These are phyloP conservation scores for Heterochromis multidens DNA, from an alignment of 2,113 vertebrate genomes.

Conservation along the genomic window DNA sequence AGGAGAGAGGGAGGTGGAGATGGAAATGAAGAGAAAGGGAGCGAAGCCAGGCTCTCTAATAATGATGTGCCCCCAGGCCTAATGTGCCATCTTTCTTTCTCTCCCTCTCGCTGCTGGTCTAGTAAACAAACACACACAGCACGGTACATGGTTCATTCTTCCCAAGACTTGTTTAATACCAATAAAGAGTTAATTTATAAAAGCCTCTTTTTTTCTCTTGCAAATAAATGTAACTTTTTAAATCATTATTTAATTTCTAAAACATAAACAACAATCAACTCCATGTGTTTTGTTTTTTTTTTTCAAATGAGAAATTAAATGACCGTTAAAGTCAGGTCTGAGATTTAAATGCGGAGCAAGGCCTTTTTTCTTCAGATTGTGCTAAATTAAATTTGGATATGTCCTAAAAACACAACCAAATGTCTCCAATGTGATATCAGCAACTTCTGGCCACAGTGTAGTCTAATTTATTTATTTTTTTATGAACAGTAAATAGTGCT, in stretches of 20 bases:
- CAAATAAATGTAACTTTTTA: not conserved
- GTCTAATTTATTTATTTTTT: not conserved
- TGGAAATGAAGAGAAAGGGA: not conserved
- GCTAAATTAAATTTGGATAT: not conserved
- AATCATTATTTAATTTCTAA: not conserved
- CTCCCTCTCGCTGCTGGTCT: slow-evolving; percentile 32
- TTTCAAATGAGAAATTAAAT: not conserved
- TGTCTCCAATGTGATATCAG: not conserved
- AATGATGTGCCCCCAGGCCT: slow-evolving; percentile 75
- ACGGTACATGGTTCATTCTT: slow-evolving; percentile 7
- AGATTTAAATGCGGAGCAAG: not conserved
- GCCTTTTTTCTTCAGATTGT: fast-evolving
- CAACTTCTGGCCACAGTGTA: not conserved
- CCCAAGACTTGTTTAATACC: not conserved
- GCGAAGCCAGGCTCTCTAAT: slow-evolving; percentile 64
- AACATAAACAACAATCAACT: not conserved
- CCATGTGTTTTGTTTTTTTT: not conserved
- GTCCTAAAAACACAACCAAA: not conserved
- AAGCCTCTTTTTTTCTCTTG: not conserved
- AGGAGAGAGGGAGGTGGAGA: not conserved
- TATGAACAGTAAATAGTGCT: not conserved
- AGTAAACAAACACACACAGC: slow-evolving; percentile 25
- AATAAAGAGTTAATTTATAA: slow-evolving; percentile 39
- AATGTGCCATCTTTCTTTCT: slow-evolving; percentile 59
- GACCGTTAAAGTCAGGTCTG: not conserved